Evolutionary conservation across 2,113 vertebrate genomes (phyloP).

Genomic region (Zapus hudsonius): DNA sequence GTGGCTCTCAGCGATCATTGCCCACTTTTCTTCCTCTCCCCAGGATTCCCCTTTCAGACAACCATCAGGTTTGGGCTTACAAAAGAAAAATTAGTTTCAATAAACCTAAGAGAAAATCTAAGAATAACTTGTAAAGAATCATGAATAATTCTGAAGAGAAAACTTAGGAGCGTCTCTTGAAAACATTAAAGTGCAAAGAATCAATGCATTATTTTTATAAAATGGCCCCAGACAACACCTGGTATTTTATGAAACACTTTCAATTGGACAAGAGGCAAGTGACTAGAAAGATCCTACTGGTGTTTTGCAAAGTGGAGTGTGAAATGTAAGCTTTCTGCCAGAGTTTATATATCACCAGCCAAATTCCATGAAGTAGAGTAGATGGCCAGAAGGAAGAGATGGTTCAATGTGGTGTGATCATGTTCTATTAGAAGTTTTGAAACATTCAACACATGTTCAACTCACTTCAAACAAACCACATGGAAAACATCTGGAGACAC

Average conservation of each 20-base stretch:
- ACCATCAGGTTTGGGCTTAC: background rate
- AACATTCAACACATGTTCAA: constrained; percentile 6
- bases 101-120: background rate
- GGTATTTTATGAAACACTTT: background rate
- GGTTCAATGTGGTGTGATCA: background rate
- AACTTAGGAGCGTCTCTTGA: background rate
- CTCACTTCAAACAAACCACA: constrained; percentile 42
- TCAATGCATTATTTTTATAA: background rate
- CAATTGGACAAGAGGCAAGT: background rate
- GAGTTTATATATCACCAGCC: background rate
- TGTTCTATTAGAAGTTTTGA: constrained; percentile 51
- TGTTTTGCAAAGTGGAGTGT: background rate
- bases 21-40: too few species aligned
- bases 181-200: background rate
- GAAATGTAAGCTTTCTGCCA: background rate
- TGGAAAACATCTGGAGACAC: constrained; percentile 50
- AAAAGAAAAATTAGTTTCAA: background rate
- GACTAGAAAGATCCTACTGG: background rate
- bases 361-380: background rate
- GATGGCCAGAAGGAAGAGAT: background rate
- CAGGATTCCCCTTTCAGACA: background rate
- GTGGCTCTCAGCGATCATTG: background rate
- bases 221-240: background rate
- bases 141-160: background rate
- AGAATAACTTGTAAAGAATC: background rate